Base-by-base conservation (phyloP, 2,888 invertebrate species). In the Diaphora mendica region DNA sequence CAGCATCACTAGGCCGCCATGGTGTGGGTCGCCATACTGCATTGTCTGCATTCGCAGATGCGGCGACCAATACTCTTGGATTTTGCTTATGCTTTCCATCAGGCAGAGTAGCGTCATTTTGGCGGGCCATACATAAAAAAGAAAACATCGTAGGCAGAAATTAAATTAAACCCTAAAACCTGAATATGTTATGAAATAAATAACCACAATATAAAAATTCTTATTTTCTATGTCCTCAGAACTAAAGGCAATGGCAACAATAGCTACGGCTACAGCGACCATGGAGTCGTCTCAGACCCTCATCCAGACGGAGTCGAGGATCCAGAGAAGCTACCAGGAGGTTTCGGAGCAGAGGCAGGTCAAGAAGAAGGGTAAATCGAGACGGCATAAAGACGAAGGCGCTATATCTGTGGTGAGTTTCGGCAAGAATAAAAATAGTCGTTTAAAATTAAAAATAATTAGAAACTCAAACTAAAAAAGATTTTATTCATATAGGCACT, bases 331-430 rank as follows among this genome's bases (percentile, higher is more conserved):
- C 79, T 95, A 92, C 91, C 93, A 94, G 82, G 94, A 94, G 86
- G 90, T 90, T 76, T 84, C 90, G 44, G 93, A 93, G 79, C 88
- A 90, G 78, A 78, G 92, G 70, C 91, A 93, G 83, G 87, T 95
- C 71, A 95, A 95, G 87, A 96, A 96, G 90, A 96, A 95, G 88
- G 94, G 84, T 80, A 93, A 96, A 87, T 94, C 95, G 13, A 94
- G 92, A 73, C 86, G 94, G 83, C 93, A 95, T 81, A 96, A 96
- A 87, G 96, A 96, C 71, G 96, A 96, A 74, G 96, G 96, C 42
- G 92, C 94, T 66, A 95, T 96, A 80, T 96, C 96, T 64, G 96
- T 96, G 85, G 96, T 96, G 78, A 92, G 96, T 62, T 1, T 55
- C 1, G 0, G 30, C 30, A 5, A 59, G 13, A 26, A 55, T n/a